Evolutionary conservation across 2,888 invertebrate genomes (phyloP).

Genomic region (Cerceris ruficornis): DNA sequence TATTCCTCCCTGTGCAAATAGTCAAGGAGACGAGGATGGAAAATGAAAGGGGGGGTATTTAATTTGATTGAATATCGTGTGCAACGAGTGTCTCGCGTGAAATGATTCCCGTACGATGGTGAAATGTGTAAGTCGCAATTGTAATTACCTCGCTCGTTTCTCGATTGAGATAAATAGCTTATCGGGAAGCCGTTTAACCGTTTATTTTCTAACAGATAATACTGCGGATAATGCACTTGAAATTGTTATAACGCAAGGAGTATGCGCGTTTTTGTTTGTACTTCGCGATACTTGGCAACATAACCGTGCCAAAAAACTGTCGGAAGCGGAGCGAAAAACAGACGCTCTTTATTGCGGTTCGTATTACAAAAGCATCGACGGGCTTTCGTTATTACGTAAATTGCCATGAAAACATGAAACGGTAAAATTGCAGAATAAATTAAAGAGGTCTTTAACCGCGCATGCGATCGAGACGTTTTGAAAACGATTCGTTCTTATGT

Average conservation of each 20-base stretch:
- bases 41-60: slow-evolving; percentile 4
- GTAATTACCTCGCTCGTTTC: background rate
- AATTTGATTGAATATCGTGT: slow-evolving; percentile 13
- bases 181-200: slow-evolving; percentile 23
- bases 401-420: slow-evolving; percentile 60
- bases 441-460: slow-evolving; percentile 27
- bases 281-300: slow-evolving; percentile 5
- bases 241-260: slow-evolving; percentile 1
- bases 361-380: slow-evolving; percentile 38
- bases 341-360: slow-evolving; percentile 40
- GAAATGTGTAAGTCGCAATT: background rate
- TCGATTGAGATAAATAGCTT: slow-evolving; percentile 26
- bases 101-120: background rate
- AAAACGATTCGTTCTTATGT: background rate
- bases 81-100: background rate
- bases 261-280: slow-evolving; percentile 1
- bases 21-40: slow-evolving; percentile 15
- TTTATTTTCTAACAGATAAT: slow-evolving; percentile 3
- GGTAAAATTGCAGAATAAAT: slow-evolving; percentile 52
- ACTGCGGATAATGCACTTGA: slow-evolving; percentile 10
- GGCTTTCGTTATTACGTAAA: slow-evolving; percentile 36
- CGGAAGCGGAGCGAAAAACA: slow-evolving; percentile 39
- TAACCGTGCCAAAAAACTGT: slow-evolving; percentile 38
- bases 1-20: slow-evolving; percentile 45
- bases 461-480: background rate